phyloP scores from a whole-genome alignment of 2,113 vertebrate species.

The Danionella cerebrum region DNA sequence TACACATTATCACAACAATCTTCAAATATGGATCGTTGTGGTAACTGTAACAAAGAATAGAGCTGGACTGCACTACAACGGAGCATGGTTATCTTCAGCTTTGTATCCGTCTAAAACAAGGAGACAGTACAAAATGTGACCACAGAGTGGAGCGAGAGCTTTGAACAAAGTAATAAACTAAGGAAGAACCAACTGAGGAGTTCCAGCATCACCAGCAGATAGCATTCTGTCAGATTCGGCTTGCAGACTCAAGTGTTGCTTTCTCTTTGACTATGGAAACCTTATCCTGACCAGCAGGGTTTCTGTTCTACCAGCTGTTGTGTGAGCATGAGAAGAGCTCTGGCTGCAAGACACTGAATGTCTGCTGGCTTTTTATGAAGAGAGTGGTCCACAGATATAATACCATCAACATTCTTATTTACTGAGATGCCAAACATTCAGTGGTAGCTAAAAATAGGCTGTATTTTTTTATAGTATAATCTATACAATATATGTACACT shows the following conservation, averaged over 20 bases:
- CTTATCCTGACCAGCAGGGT: background rate
- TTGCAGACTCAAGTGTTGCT: background rate
- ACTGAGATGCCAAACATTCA: too few species aligned
- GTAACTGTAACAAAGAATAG: background rate
- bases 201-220: background rate
- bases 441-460: too few species aligned
- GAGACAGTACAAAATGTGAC: slow-evolving; percentile 1
- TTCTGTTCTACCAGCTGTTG: slow-evolving; percentile 13
- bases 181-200: background rate
- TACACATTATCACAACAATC: background rate
- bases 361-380: slow-evolving; percentile 11
- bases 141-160: slow-evolving; percentile 23
- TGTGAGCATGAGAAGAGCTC: background rate
- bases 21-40: slow-evolving; percentile 12
- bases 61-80: too few species aligned
- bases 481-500: too few species aligned
- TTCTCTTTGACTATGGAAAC: slow-evolving; percentile 5
- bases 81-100: too few species aligned
- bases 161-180: background rate
- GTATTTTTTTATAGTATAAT: too few species aligned
- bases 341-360: background rate
- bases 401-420: too few species aligned
- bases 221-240: slow-evolving; percentile 7
- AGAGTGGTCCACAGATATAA: too few species aligned
- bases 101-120: too few species aligned